Conservation (phyloP, 2,797 vertebrate genomes). For the Rhinatrema bivittatum region DNA sequence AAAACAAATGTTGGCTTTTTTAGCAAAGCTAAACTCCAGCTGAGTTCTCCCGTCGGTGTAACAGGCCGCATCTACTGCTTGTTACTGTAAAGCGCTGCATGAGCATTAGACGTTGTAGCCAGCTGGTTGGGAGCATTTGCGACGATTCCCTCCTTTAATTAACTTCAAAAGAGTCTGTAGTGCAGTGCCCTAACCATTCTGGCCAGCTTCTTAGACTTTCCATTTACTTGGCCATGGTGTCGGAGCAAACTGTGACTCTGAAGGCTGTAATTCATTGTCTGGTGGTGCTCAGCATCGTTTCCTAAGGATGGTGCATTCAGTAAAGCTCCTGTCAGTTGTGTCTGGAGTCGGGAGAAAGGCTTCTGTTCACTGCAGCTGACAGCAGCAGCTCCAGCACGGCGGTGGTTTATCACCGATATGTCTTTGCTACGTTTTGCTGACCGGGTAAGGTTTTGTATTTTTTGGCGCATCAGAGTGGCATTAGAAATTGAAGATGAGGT, state of each 20-base stretch:
- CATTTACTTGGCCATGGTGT: conserved; percentile 5
- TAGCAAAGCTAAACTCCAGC: no score
- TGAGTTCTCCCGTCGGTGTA: no score
- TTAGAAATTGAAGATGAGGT: conserved; percentile 1
- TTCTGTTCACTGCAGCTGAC: conserved; percentile 35
- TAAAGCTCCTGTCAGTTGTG: conserved; percentile 26
- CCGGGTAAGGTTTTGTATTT: conserved; percentile 25
- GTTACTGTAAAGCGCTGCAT: no score
- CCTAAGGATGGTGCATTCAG: conserved; percentile 13
- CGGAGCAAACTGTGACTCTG: conserved; percentile 15
- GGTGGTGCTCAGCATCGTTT: conserved; percentile 19
- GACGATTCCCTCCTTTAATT: conserved; percentile 15
- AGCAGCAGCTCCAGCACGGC: conserved; percentile 18
- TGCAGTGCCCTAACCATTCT: no score
- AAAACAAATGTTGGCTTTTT: no score
- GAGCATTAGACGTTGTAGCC: neutral
- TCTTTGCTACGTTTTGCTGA: conserved; percentile 20
- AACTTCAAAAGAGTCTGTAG: no score
- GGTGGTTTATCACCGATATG: neutral
- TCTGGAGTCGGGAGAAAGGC: conserved; percentile 28
- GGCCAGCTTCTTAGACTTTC: no score
- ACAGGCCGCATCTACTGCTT: no score
- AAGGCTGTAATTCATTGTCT: conserved; percentile 25
- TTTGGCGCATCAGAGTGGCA: neutral
- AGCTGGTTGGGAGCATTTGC: rapidly evolving